These are phyloP conservation scores for Himalopsyche japonica DNA, from an alignment of 2,888 invertebrate genomes.

Conservation along the genomic window DNA sequence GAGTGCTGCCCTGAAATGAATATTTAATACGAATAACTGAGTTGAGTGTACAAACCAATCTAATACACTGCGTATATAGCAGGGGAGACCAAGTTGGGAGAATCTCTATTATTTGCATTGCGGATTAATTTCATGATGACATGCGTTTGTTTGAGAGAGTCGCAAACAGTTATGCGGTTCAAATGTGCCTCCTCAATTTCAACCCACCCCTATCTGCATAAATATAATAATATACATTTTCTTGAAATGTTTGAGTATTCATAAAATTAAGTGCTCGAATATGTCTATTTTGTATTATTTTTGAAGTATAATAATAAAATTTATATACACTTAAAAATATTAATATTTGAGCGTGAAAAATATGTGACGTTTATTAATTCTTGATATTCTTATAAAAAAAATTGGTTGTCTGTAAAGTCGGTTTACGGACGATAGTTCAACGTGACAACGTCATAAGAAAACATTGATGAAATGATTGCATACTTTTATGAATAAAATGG, in stretches of 20 bases:
- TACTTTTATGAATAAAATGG: too few relatives aligned
- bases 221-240: not conserved
- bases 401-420: too few relatives aligned
- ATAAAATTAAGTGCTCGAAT: not conserved
- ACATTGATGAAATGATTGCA: too few relatives aligned
- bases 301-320: not conserved
- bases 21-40: not conserved
- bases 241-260: not conserved
- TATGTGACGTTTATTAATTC: too few relatives aligned
- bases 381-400: too few relatives aligned
- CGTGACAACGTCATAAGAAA: too few relatives aligned
- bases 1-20: not conserved
- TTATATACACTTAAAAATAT: not conserved
- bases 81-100: not conserved
- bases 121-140: constrained; percentile 35
- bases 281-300: not conserved
- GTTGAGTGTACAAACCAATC: constrained; percentile 1
- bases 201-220: not conserved
- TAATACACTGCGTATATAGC: constrained; percentile 7
- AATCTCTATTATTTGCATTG: constrained; percentile 29
- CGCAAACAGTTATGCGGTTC: constrained; percentile 20
- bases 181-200: not conserved
- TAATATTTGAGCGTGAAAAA: too few relatives aligned
- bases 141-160: constrained; percentile 18
- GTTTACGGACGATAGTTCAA: too few relatives aligned